These are phyloP conservation scores for Rhabdophis nuchalis DNA, from an alignment of 2,797 vertebrate genomes.

Conservation along the genomic window DNA sequence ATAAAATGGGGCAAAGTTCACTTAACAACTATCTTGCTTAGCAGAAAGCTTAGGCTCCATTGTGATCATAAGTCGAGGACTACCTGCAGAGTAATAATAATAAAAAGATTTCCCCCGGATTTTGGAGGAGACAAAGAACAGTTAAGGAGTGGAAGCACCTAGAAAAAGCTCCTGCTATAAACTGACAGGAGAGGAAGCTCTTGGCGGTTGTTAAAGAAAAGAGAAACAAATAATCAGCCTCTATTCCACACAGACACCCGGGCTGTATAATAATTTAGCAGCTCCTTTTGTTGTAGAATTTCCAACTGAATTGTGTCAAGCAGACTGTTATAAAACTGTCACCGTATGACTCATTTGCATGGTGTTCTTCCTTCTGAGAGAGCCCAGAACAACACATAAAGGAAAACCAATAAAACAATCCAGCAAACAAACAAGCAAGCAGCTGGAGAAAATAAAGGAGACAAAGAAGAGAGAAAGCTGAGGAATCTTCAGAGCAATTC, in stretches of 20 bases:
- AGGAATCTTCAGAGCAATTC: neutral
- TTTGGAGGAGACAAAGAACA: neutral
- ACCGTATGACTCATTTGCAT: neutral
- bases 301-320: neutral
- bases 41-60: neutral
- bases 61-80: neutral
- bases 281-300: neutral
- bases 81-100: neutral
- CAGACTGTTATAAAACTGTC: neutral
- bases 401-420: neutral
- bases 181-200: neutral
- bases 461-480: neutral
- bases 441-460: neutral
- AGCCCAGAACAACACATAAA: neutral
- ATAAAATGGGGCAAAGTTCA: neutral
- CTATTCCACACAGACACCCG: too few species aligned
- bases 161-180: neutral
- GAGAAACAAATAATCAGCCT: too few species aligned
- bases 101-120: neutral
- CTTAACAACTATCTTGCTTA: neutral
- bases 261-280: neutral
- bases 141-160: neutral
- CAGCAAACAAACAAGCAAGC: neutral
- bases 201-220: neutral
- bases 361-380: neutral